These are phyloP conservation scores for Clitarchus hookeri DNA, from an alignment of 2,888 invertebrate species.

Conservation along the genomic window DNA sequence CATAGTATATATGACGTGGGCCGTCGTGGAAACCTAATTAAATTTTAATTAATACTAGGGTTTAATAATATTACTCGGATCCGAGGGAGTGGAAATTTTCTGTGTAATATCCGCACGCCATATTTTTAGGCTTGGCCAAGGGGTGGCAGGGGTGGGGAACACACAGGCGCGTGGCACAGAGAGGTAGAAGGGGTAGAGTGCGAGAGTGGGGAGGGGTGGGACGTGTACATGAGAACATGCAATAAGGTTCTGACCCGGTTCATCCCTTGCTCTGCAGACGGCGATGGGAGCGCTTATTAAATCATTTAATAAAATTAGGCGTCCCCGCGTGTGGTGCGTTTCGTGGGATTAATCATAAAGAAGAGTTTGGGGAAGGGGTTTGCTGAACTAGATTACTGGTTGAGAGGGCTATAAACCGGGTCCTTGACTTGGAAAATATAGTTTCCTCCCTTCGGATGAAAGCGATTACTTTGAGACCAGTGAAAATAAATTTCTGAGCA, in stretches of 20 bases:
- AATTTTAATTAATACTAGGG: constrained; percentile 2
- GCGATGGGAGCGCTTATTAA: not conserved
- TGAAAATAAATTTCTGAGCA: no score
- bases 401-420: no score
- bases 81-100: constrained; percentile 1
- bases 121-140: not conserved
- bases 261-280: not conserved
- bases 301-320: not conserved
- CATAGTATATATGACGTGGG: not conserved
- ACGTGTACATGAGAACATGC: not conserved
- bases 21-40: not conserved
- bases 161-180: not conserved
- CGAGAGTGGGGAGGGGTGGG: not conserved
- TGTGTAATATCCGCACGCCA: not conserved
- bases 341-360: not conserved
- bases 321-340: not conserved
- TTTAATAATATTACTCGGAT: not conserved
- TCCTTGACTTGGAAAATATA: no score
- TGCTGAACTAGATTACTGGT: no score
- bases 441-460: no score
- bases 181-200: not conserved
- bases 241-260: not conserved
- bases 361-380: not conserved
- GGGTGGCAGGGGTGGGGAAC: not conserved
- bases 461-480: no score